Evolutionary conservation across 1,140 invertebrate species (phyloP), one percentile per base, ranked within the genome.

Genomic region (Pseudomyrmex dendroicus): DNA sequence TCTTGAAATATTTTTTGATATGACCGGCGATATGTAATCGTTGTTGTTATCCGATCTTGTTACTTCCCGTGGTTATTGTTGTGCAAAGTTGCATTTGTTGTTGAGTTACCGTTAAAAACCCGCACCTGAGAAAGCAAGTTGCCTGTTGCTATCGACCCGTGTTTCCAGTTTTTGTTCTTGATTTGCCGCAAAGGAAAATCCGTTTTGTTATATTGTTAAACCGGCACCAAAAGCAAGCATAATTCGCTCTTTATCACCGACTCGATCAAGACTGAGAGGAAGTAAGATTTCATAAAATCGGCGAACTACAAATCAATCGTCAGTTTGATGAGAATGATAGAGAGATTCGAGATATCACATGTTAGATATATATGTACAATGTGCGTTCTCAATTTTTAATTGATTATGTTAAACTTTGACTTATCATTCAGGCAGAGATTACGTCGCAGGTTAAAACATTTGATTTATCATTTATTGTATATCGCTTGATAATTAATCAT

Each of bases 291-390:
- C 64, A 48, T 35, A 35, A 35, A 35, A 80, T 52, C 22, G 54
- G 76, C 66, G 66, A 72, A 80, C 70, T 80, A 80, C 76, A 80
- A 80, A 80, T 80, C 66, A n/a, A 72, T 80, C 54, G 13, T 67
- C 44, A 68, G 9, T 48, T 56, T 59, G 15, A 63, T n/a, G 10
- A 74, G 22, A 52, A 66, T 4, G 12, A 35, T 68, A 48, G 13
- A 17, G 13, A 48, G 22, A 35, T 35, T 35, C 35, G 35, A 35
- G 35, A 35, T 35, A 35, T 35, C 35, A 35, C 35, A 35, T 35
- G 35, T 35, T 35, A 35, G 35, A 35, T 35, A 35, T 35, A 35
- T 1, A 35, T 35, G 35, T 35, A 35, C 35, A 35, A 35, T 7
- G 5, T 7, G 35, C 35, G 35, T 35, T 35, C 35, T 35, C 35